A percentile compares a stretch with the other conserved stretches of the same genome.
Evolutionary conservation across 2,113 vertebrate species (phyloP).

Genomic region (Megaptera novaeangliae): DNA sequence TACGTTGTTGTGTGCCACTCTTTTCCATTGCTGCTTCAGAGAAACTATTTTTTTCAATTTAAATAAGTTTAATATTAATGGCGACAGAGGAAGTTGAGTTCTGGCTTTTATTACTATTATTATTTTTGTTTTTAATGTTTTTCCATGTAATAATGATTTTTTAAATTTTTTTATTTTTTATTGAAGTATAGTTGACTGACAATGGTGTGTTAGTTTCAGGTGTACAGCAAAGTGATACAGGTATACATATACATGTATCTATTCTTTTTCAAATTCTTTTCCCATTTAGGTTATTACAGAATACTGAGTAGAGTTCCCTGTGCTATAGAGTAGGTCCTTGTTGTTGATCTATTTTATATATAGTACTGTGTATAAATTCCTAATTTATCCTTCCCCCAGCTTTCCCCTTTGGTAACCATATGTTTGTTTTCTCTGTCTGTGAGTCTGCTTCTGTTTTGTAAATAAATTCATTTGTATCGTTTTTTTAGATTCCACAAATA

Average conservation of each 20-base stretch:
- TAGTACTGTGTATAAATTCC: neutral
- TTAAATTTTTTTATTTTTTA: neutral
- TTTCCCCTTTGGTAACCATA: neutral
- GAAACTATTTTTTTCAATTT: neutral
- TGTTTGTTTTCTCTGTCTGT: neutral
- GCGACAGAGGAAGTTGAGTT: neutral
- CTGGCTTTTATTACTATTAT: constrained; percentile 13
- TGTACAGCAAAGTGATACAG: neutral
- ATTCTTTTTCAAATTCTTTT: neutral
- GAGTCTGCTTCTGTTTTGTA: neutral
- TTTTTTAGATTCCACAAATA: neutral
- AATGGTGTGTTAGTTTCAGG: neutral
- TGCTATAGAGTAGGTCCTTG: neutral
- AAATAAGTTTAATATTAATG: neutral
- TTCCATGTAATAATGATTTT: neutral
- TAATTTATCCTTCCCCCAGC: neutral
- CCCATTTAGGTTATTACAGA: neutral
- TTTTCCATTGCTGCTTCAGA: neutral
- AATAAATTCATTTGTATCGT: neutral
- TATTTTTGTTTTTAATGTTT: neutral
- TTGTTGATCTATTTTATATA: neutral
- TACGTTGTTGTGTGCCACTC: neutral
- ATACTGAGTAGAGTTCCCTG: neutral
- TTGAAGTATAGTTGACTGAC: neutral
- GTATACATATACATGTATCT: neutral